Percentiles rank a stretch among this genome's conserved stretches.
Evolutionary conservation across 2,888 invertebrate genomes (phyloP).

Genomic region (Pachliopta kotzebuea): DNA sequence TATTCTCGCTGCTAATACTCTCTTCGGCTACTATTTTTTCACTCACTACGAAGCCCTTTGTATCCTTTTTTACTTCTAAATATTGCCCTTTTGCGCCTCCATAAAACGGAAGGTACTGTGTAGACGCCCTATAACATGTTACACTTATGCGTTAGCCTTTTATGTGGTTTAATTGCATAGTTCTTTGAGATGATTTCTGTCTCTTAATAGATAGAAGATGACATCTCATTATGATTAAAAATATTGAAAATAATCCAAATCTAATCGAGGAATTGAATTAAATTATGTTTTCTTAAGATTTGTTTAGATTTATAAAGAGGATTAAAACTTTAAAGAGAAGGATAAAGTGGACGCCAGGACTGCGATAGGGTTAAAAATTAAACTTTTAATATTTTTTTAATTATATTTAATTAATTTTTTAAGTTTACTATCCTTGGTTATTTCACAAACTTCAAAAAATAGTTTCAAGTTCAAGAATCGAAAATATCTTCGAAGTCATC

Average conservation of each 20-base stretch:
- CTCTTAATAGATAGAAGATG: too few species aligned
- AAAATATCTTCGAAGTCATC: slow-evolving; percentile 54
- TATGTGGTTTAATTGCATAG: too few species aligned
- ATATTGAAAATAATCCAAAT: too few species aligned
- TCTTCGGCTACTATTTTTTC: slow-evolving; percentile 73
- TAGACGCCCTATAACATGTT: slow-evolving; percentile 46
- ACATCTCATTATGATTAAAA: too few species aligned
- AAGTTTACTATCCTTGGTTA: not conserved
- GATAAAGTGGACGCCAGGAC: too few species aligned
- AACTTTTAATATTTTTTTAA: not conserved
- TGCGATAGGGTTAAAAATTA: not conserved
- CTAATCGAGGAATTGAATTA: too few species aligned
- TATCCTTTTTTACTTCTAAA: slow-evolving; percentile 79
- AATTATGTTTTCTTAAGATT: too few species aligned
- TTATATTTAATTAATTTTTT: not conserved
- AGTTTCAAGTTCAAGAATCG: slow-evolving; percentile 63
- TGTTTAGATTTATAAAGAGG: too few species aligned
- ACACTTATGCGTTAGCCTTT: not conserved
- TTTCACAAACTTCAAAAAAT: slow-evolving; percentile 46
- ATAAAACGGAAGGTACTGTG: slow-evolving; percentile 82
- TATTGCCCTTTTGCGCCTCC: slow-evolving; percentile 87
- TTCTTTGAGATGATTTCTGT: too few species aligned
- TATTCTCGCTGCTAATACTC: slow-evolving; percentile 62
- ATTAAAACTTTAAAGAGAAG: too few species aligned
- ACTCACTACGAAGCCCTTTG: slow-evolving; percentile 71